These are phyloP conservation scores for Argentina silus DNA, from an alignment of 2,797 vertebrate species.

Conservation along the genomic window DNA sequence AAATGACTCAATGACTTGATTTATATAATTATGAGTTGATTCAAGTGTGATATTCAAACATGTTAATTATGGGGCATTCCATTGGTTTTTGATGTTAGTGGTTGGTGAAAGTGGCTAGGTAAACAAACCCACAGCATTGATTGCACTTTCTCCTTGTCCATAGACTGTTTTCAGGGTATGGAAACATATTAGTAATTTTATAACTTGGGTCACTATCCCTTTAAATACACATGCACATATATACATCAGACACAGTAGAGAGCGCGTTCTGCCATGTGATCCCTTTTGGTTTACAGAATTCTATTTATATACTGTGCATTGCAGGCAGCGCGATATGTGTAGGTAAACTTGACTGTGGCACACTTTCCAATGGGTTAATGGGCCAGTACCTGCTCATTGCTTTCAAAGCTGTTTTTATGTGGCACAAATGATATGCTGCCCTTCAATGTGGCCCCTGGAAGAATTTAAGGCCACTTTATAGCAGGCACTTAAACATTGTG, in stretches of 20 bases:
- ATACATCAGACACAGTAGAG: background rate
- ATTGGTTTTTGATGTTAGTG: too few relatives aligned
- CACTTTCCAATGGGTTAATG: background rate
- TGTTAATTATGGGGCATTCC: too few relatives aligned
- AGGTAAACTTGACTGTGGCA: background rate
- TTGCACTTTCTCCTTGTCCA: too few relatives aligned
- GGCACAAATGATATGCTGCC: background rate
- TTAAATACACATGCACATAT: background rate
- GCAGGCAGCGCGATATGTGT: background rate
- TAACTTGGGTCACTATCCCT: too few relatives aligned
- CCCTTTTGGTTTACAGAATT: slow-evolving; percentile 1
- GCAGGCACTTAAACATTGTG: background rate
- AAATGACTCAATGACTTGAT: too few relatives aligned
- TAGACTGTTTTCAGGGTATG: too few relatives aligned
- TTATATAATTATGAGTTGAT: too few relatives aligned
- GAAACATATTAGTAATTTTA: too few relatives aligned
- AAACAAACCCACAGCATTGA: too few relatives aligned
- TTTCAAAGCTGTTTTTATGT: slow-evolving; percentile 4
- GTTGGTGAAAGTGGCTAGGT: too few relatives aligned
- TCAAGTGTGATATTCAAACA: too few relatives aligned
- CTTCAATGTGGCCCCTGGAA: background rate
- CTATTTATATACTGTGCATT: slow-evolving; percentile 10
- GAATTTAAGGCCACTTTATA: background rate
- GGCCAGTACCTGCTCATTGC: slow-evolving; percentile 11
- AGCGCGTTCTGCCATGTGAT: background rate